Percentiles rank a stretch among this genome's conserved stretches.
Conservation (phyloP, 2,797 vertebrate species). For the Channallabes apus region DNA sequence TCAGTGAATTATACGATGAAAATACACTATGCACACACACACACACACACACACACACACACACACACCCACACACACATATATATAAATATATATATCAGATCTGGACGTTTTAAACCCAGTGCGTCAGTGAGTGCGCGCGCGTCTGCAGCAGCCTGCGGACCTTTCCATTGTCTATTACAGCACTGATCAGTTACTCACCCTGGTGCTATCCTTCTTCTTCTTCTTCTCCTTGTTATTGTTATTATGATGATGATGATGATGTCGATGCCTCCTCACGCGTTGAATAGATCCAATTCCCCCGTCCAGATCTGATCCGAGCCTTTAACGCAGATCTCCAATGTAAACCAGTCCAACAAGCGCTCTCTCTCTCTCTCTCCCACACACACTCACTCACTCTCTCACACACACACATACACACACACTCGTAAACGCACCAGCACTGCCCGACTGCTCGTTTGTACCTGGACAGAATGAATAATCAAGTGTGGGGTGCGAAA, state of each 20-base stretch:
- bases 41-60: no score
- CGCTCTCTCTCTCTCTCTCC: not conserved
- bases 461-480: slow-evolving; percentile 64
- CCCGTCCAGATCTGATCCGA: slow-evolving; percentile 56
- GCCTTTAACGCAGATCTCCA: slow-evolving; percentile 60
- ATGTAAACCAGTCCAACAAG: slow-evolving; percentile 66
- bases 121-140: slow-evolving; percentile 1
- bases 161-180: slow-evolving; percentile 17
- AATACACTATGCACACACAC: no score
- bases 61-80: no score
- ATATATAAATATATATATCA: not conserved
- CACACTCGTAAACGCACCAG: slow-evolving; percentile 32
- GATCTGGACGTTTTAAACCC: not conserved
- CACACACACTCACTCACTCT: slow-evolving; percentile 32
- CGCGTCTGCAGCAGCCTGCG: slow-evolving; percentile 23
- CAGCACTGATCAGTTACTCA: slow-evolving; percentile 32
- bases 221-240: no score
- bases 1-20: not conserved
- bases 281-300: slow-evolving; percentile 12
- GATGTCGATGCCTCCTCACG: slow-evolving; percentile 14
- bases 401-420: slow-evolving; percentile 25
- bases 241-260: not conserved
- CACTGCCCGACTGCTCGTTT: slow-evolving; percentile 48
- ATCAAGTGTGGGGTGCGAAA: slow-evolving; percentile 44
- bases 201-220: slow-evolving; percentile 10